Percentiles rank a stretch among this genome's conserved stretches.
These are phyloP conservation scores for Hirtodrosophila alboralis DNA, from an alignment of 2,888 invertebrate genomes.

Conservation along the genomic window DNA sequence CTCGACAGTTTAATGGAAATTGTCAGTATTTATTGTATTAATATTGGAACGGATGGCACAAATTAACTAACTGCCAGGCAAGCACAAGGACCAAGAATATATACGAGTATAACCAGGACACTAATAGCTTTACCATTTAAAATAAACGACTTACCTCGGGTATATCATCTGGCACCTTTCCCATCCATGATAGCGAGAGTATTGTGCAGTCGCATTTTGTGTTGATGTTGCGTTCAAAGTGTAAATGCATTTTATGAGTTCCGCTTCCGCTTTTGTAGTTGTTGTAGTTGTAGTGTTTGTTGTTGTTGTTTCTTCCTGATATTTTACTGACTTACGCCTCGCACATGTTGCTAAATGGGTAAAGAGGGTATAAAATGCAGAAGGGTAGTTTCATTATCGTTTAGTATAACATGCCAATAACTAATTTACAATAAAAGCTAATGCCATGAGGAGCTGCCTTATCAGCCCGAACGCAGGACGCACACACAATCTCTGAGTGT, in stretches of 20 bases:
- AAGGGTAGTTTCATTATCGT: conserved; percentile 59
- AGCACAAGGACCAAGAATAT: background rate
- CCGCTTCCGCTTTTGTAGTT: conserved; percentile 50
- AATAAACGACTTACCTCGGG: conserved; percentile 89
- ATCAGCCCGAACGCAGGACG: conserved; percentile 51
- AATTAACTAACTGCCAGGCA: conserved; percentile 19
- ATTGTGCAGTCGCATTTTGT: conserved; percentile 98
- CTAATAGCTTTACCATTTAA: conserved; percentile 48
- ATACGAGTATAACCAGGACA: background rate
- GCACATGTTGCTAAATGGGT: conserved; percentile 64
- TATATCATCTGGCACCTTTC: conserved; percentile 97
- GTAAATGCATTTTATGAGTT: conserved; percentile 92
- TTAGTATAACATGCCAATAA: conserved; percentile 76
- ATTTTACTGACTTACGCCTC: conserved; percentile 53
- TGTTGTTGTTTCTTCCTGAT: conserved; percentile 6
- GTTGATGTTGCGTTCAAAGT: conserved; percentile 96
- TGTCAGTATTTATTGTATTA: conserved; percentile 71
- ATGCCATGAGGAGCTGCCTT: conserved; percentile 57
- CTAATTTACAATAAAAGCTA: conserved; percentile 73
- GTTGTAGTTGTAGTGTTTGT: conserved; percentile 18
- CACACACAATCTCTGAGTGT: conserved; percentile 3
- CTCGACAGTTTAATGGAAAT: conserved; percentile 67
- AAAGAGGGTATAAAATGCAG: conserved; percentile 12
- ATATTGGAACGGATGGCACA: conserved; percentile 46
- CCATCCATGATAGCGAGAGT: conserved; percentile 98